phyloP scores from a whole-genome alignment of 2,113 vertebrate species.

The Dolichotis patagonum region DNA sequence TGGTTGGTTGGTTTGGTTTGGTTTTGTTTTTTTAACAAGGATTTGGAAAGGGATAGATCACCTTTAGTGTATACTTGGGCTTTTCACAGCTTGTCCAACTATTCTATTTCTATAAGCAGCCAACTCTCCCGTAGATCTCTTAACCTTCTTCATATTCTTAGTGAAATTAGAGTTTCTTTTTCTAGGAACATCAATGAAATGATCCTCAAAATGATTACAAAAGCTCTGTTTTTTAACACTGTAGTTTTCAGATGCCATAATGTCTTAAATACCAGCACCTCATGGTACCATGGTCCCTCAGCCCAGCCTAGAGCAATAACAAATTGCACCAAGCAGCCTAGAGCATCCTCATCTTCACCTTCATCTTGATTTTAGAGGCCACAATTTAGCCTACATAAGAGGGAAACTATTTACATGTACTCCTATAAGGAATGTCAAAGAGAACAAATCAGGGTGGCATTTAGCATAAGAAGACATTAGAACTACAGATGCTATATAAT shows the following conservation, averaged over 20 bases:
- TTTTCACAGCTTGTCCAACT: background rate
- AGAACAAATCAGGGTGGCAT: no score
- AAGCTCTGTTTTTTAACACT: background rate
- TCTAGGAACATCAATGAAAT: background rate
- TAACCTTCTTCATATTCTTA: background rate
- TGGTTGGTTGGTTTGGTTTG: background rate
- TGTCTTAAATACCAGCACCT: background rate
- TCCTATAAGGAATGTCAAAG: background rate
- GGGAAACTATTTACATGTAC: background rate
- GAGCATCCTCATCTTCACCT: background rate
- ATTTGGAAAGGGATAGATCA: background rate
- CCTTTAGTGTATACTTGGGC: background rate
- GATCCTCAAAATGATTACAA: background rate
- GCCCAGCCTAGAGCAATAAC: background rate
- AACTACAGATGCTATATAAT: background rate
- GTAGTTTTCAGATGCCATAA: background rate
- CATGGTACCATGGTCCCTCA: background rate
- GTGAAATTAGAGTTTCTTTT: background rate
- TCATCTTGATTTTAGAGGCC: background rate
- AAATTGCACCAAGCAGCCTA: background rate
- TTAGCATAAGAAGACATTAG: background rate
- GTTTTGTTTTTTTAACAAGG: background rate
- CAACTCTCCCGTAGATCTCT: background rate
- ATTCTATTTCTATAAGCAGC: background rate
- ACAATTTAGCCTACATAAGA: background rate